Evolutionary conservation across 1,140 invertebrate species (phyloP).

Genomic region (Neelides sp.): DNA sequence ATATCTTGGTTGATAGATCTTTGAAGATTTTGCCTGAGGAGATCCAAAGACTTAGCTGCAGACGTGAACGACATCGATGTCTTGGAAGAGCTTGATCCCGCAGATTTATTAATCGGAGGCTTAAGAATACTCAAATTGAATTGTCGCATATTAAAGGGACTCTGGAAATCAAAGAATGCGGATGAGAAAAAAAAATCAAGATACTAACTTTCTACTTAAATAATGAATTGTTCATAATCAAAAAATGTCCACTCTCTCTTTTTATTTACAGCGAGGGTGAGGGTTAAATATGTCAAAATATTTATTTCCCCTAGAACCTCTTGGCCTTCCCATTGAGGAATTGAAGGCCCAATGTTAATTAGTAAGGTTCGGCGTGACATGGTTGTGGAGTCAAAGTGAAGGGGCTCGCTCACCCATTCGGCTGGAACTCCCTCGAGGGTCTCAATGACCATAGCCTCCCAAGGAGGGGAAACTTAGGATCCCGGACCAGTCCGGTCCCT

Average conservation of each 20-base stretch:
- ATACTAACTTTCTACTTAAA: not conserved
- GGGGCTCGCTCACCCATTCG: too few relatives aligned
- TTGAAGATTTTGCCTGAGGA: slow-evolving; percentile 59
- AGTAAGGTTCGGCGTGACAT: too few relatives aligned
- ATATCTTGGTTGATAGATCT: slow-evolving; percentile 62
- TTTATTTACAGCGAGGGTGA: not conserved
- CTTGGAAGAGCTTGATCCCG: slow-evolving; percentile 21
- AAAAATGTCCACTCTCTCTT: not conserved
- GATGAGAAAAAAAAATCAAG: not conserved
- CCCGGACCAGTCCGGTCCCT: too few relatives aligned
- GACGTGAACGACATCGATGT: slow-evolving; percentile 25
- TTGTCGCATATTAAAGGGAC: slow-evolving; percentile 30
- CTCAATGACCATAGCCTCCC: too few relatives aligned
- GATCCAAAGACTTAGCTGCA: slow-evolving; percentile 41
- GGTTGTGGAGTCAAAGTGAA: too few relatives aligned
- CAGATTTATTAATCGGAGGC: slow-evolving; percentile 25
- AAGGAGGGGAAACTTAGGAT: too few relatives aligned
- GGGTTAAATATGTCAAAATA: slow-evolving; percentile 12
- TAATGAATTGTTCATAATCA: not conserved
- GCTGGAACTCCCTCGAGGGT: too few relatives aligned
- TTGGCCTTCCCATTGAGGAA: not conserved
- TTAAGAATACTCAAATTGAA: slow-evolving; percentile 30
- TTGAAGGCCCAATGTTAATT: too few relatives aligned
- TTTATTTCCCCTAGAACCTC: slow-evolving; percentile 11
- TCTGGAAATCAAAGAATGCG: too few relatives aligned